Percentiles rank a stretch among this genome's conserved stretches.
These are phyloP conservation scores for Chelonia mydas DNA, from an alignment of 2,797 vertebrate genomes.

Conservation along the genomic window DNA sequence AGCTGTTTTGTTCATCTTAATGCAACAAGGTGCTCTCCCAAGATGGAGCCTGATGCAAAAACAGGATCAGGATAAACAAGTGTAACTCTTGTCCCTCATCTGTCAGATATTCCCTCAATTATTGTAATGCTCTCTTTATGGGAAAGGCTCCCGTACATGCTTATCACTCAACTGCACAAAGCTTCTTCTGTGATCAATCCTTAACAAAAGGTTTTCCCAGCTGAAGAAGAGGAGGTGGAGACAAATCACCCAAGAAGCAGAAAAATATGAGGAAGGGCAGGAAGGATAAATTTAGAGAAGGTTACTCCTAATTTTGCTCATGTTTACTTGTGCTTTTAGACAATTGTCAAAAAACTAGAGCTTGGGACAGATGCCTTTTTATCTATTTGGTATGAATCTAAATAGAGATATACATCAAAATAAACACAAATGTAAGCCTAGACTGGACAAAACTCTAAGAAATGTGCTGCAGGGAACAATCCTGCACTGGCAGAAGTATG, in stretches of 20 bases:
- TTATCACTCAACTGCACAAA: not conserved
- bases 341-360: not conserved
- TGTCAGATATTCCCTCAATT: fast-evolving
- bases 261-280: not conserved
- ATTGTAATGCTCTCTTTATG: not conserved
- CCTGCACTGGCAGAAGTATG: not conserved
- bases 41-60: not conserved
- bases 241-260: not conserved
- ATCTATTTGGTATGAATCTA: not conserved
- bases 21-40: not conserved
- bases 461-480: not conserved
- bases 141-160: fast-evolving
- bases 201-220: not conserved
- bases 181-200: not conserved
- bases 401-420: not conserved
- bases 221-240: not conserved
- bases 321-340: slow-evolving; percentile 23
- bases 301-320: not conserved
- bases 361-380: not conserved
- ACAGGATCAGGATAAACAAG: not conserved
- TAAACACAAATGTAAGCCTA: slow-evolving; percentile 14
- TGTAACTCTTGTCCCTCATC: not conserved
- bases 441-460: not conserved
- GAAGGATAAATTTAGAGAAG: not conserved
- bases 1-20: not conserved